Percentiles rank a stretch among this genome's conserved stretches.
Conservation (phyloP, 2,888 invertebrate genomes). For the Tiliacea aurago region DNA sequence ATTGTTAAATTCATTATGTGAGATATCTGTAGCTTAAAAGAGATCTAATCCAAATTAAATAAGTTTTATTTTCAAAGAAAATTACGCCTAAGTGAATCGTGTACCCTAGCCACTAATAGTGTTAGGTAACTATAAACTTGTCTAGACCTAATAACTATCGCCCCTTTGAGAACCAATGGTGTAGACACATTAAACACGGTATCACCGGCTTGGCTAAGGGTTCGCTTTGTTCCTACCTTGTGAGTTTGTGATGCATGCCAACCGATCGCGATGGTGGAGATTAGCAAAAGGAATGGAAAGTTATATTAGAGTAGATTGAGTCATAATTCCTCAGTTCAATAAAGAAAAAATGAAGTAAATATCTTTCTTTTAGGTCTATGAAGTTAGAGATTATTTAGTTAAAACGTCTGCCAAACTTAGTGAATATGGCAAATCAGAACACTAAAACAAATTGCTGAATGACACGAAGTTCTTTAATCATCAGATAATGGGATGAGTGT, state of each 20-base stretch:
- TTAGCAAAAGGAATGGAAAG: slow-evolving; percentile 25
- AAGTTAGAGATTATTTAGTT: background rate
- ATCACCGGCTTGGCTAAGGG: slow-evolving; percentile 55
- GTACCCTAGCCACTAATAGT: background rate
- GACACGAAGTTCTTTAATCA: background rate
- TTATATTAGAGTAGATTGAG: background rate
- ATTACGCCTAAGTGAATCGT: background rate
- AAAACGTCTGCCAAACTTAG: background rate
- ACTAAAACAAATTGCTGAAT: background rate
- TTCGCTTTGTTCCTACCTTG: slow-evolving; percentile 47
- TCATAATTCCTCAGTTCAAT: background rate
- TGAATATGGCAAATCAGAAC: background rate
- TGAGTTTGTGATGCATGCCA: slow-evolving; percentile 18
- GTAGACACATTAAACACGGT: slow-evolving; percentile 59
- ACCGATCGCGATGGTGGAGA: slow-evolving; percentile 41
- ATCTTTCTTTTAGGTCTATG: background rate
- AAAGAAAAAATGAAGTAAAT: background rate
- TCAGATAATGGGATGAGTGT: background rate
- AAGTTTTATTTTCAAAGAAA: background rate
- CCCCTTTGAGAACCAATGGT: slow-evolving; percentile 53
- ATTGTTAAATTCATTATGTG: background rate
- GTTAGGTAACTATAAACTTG: slow-evolving; percentile 11
- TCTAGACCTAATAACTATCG: slow-evolving; percentile 28
- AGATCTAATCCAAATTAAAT: no score
- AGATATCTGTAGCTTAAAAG: background rate